Evolutionary conservation across 1,140 invertebrate species (phyloP).

Genomic region (Drosophila setifemur): DNA sequence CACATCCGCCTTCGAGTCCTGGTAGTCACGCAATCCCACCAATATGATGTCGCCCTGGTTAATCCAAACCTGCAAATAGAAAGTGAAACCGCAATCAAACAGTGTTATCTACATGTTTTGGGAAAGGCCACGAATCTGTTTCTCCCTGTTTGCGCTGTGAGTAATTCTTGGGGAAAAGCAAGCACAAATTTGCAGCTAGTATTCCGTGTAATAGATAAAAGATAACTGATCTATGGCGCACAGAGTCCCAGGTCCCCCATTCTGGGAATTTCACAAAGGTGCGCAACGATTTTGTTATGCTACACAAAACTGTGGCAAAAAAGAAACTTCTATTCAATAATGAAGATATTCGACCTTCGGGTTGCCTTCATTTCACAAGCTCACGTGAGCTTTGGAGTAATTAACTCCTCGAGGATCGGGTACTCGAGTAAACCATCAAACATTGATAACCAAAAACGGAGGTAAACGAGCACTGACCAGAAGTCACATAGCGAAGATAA

Average conservation of each 20-base stretch:
- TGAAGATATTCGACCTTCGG: background rate
- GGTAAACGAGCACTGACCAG: background rate
- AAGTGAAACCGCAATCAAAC: background rate
- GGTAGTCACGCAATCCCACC: slow-evolving; percentile 98
- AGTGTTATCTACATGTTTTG: slow-evolving; percentile 2
- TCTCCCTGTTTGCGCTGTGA: background rate
- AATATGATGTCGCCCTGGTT: slow-evolving; percentile 99
- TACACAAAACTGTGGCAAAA: slow-evolving; percentile 9
- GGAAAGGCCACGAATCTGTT: slow-evolving; percentile 16
- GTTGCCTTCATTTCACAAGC: slow-evolving; percentile 12
- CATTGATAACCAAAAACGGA: background rate
- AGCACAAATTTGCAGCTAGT: slow-evolving; percentile 40
- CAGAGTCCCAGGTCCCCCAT: background rate
- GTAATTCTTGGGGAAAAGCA: slow-evolving; percentile 20
- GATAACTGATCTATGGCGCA: slow-evolving; percentile 57
- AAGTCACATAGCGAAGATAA: slow-evolving; percentile 16
- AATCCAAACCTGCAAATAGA: slow-evolving; percentile 92
- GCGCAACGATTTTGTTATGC: slow-evolving; percentile 40
- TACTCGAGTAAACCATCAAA: slow-evolving; percentile 5
- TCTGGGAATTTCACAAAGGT: slow-evolving; percentile 60
- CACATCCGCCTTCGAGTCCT: slow-evolving; percentile 99
- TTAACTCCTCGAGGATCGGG: background rate
- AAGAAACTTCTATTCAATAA: slow-evolving; percentile 14
- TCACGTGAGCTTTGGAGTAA: slow-evolving; percentile 21
- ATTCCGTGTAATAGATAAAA: slow-evolving; percentile 63